Conservation (phyloP, 2,888 invertebrate species). For the Rhagophthalmus giganteus region DNA sequence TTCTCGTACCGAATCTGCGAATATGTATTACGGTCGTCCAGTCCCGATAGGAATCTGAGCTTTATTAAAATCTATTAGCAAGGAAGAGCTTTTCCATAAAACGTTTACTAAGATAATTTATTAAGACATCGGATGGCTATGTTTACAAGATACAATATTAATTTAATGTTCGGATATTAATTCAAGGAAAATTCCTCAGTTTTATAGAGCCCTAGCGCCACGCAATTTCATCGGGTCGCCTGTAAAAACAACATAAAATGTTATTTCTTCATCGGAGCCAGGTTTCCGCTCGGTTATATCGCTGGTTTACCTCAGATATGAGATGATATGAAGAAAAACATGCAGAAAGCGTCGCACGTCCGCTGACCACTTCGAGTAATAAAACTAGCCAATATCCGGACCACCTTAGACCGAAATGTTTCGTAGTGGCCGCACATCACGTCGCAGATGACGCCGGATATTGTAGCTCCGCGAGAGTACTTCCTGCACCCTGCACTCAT, state of each 20-base stretch:
- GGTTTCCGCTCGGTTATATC: constrained; percentile 50
- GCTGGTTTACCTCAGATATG: constrained; percentile 47
- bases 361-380: constrained; percentile 54
- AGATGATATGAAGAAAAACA: constrained; percentile 43
- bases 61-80: constrained; percentile 28
- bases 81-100: constrained; percentile 25
- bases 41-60: too few relatives aligned
- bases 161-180: constrained; percentile 47
- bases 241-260: constrained; percentile 55
- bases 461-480: constrained; percentile 26
- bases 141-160: constrained; percentile 41
- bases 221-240: constrained; percentile 50
- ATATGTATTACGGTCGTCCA: too few relatives aligned
- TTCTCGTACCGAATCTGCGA: too few relatives aligned
- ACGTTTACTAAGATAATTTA: constrained; percentile 31
- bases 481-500: constrained; percentile 40
- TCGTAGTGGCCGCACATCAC: constrained; percentile 39
- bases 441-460: constrained; percentile 47
- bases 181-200: constrained; percentile 45
- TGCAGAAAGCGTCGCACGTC: constrained; percentile 48
- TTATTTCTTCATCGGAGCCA: constrained; percentile 56
- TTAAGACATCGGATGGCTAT: constrained; percentile 32
- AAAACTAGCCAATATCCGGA: constrained; percentile 58
- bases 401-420: constrained; percentile 41
- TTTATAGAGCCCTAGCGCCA: constrained; percentile 41